Conservation (phyloP, 2,797 vertebrate species). For the Intellagama lesueurii region DNA sequence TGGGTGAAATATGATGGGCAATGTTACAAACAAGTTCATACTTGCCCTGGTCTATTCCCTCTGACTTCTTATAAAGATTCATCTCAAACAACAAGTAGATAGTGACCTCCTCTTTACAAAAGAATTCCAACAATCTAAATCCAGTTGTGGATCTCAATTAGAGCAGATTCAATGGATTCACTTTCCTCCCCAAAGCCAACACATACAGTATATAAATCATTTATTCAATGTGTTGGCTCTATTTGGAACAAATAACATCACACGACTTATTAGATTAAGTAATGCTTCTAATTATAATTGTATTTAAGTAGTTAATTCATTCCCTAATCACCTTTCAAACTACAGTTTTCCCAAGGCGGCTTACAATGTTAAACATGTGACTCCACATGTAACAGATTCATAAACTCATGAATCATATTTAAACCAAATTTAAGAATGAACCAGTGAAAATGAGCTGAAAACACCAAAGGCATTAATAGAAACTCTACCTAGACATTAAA, state of each 20-base stretch:
- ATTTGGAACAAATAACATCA: background rate
- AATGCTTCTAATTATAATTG: background rate
- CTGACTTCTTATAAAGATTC: background rate
- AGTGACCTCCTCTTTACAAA: background rate
- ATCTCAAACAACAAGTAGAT: background rate
- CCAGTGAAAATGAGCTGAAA: background rate
- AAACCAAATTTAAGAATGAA: background rate
- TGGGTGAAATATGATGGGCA: background rate
- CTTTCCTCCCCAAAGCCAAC: no score
- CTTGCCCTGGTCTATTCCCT: background rate
- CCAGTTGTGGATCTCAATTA: no score
- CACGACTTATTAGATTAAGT: background rate
- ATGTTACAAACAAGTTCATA: background rate
- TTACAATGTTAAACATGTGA: background rate
- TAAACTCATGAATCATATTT: background rate
- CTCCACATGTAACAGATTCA: background rate
- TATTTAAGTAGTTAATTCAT: background rate
- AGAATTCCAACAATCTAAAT: background rate
- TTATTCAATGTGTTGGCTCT: no score
- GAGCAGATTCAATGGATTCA: no score
- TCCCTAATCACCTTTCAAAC: background rate
- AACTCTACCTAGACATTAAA: background rate
- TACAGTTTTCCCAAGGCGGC: background rate
- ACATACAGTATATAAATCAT: no score
- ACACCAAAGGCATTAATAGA: conserved; percentile 10